Conservation (phyloP, 2,113 vertebrate genomes). For the Bubalus kerabau region DNA sequence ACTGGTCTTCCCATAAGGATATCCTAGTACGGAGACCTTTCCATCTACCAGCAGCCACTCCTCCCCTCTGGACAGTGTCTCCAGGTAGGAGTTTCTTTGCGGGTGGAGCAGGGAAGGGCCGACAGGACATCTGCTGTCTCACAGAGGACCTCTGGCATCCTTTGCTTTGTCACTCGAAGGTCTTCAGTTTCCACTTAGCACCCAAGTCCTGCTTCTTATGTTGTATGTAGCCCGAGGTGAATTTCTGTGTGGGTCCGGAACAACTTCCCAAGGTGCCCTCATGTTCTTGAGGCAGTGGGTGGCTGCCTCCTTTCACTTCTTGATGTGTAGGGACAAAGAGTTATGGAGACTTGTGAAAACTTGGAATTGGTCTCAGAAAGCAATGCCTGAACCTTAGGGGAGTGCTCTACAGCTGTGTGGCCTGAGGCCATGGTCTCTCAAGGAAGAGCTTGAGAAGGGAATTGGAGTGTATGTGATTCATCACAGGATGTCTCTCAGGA, state of each 20-base stretch:
- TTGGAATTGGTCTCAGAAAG: not conserved
- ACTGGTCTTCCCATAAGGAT: not conserved
- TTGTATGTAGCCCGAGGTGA: not conserved
- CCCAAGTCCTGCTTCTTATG: not conserved
- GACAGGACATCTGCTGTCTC: not conserved
- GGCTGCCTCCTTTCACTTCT: not conserved
- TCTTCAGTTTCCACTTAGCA: not conserved
- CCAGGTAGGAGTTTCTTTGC: not conserved
- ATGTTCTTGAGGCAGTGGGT: not conserved
- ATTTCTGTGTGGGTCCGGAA: not conserved
- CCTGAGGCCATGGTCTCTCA: not conserved
- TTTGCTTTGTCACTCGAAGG: not conserved
- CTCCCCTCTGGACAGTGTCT: not conserved
- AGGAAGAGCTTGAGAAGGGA: not conserved
- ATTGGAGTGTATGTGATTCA: not conserved
- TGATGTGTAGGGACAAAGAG: not conserved
- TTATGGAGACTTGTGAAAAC: not conserved
- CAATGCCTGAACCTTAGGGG: not conserved
- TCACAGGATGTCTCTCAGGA: not conserved
- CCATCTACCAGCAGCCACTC: not conserved
- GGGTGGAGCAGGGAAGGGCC: not conserved
- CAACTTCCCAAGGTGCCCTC: not conserved
- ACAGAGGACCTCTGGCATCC: not conserved
- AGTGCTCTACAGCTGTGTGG: not conserved
- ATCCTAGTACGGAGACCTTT: not conserved